Evolutionary conservation across 92 coral and sea anemone species (phyloP).

Genomic region (Zoanthus solanderi): DNA sequence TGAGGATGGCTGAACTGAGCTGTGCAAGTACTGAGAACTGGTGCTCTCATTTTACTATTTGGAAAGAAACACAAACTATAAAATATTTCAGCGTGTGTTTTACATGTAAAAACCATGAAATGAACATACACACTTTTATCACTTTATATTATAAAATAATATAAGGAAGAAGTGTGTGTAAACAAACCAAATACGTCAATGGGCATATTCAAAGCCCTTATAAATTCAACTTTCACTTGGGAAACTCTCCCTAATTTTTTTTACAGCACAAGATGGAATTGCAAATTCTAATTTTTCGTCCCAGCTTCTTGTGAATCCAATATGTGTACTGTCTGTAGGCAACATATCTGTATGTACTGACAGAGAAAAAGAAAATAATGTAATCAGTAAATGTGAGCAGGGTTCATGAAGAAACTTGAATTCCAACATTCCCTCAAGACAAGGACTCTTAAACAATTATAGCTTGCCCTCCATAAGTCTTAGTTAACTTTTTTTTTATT

Average conservation of each 20-base stretch:
- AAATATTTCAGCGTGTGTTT: too few relatives aligned
- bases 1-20: too few relatives aligned
- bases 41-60: too few relatives aligned
- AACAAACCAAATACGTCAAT: conserved; percentile 14
- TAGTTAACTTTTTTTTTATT: neutral
- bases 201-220: conserved; percentile 58
- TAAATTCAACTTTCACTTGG: conserved; percentile 56
- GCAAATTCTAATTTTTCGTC: conserved; percentile 38
- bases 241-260: conserved; percentile 45
- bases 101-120: too few relatives aligned
- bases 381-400: conserved; percentile 14
- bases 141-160: too few relatives aligned
- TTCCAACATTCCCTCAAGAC: neutral
- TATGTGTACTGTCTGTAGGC: conserved; percentile 53
- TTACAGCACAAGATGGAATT: conserved; percentile 59
- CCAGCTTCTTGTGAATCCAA: conserved; percentile 57
- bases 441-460: conserved; percentile 1
- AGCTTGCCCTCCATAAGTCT: neutral
- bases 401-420: neutral
- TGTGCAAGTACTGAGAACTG: too few relatives aligned
- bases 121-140: too few relatives aligned
- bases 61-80: too few relatives aligned
- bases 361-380: conserved; percentile 15
- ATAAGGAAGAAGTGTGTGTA: neutral
- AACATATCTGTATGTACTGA: conserved; percentile 56